Evolutionary conservation across 2,113 vertebrate species (phyloP), one percentile per base, ranked within the genome.

Genomic region (Gallinago undulata): DNA sequence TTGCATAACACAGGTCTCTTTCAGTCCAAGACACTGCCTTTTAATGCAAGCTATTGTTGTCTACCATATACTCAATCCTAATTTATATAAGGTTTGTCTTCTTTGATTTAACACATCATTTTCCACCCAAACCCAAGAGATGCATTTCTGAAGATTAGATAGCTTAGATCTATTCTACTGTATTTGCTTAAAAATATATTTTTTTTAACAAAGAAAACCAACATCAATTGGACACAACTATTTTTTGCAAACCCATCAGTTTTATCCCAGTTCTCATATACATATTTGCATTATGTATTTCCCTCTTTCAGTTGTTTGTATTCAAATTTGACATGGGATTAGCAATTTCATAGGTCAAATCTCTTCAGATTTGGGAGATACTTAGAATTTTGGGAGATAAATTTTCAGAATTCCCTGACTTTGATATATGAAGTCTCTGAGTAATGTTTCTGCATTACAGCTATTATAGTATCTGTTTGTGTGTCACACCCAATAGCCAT

Each of bases 181-280:
- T 16, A 22, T 37, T 79, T 88, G 12, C n/a, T 41, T 47, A 31
- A 67, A 79, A 78, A 37, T 18, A 14, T 12, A 28, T 4, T 31
- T 81, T 57, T 57, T 45, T 68, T 64, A 35, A 16, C 10, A 33
- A 69, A 64, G 16, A 82, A 68, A 64, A 12, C 3, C 1, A 51
- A 28, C 14, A 45, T 11, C 17, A 55, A 12, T n/a, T 13, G 27
- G 18, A 23, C 43, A 80, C 0, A 0, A 21, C 48, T 18, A n/a
- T 8, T 69, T 66, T 27, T 62, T 64, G 24, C n/a, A 73, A 78
- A 80, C 4, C 6, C 10, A 56, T 68, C 35, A 21, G 1, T 56
- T 88, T 39, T 25, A 51, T 45, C 12, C 16, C 14, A 4, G 57
- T 78, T n/a, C 33, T 87, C 16, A 48, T 82, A 64, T 53, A 27